Base-by-base conservation (phyloP, 2,113 vertebrate species). In the Camarhynchus parvulus region DNA sequence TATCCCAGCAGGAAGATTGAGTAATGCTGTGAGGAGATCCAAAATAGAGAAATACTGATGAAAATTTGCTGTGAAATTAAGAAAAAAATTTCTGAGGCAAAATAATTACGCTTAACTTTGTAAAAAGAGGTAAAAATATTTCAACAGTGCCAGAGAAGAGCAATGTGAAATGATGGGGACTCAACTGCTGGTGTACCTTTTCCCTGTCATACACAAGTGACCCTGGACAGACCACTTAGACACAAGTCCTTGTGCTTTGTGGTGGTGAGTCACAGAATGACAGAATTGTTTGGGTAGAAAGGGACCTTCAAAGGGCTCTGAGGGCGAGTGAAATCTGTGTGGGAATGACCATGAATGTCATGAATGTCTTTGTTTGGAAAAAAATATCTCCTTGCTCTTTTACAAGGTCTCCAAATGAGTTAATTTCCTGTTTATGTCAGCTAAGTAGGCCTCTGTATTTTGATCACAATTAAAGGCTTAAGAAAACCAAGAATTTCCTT, bases 391-490 rank as follows among this genome's bases (percentile, higher is more conserved):
- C 37, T 76, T 87, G 27, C 7, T 73, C 5, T 79, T 87, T 81
- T 19, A 49, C 62, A 94, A 87, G 66, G 74, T 61, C 52, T 75
- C 61, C 83, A 11, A 63, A 33, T 9, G 5, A 85, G 10, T 35
- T 56, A 17, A 41, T 83, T 93, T 96, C 92, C 92, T 96, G 62
- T 84, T 95, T 91, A 53, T 68, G 18, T 78, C 44, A 62, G 44
- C 84, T 79, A 95, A 58, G 6, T 30, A 63, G 6, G 47, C 15
- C 41, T 55, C 4, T 55, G 8, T 33, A 73, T 55, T 92, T 81
- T 89, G 47, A 63, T 70, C 35, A 86, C 42, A 74, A 47, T 37
- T 74, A 56, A 10, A 50, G 10, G 8, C 33, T 88, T 81, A 37
- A 90, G 25, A 83, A 83, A 68, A 24, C 13, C 2, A 62, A 58